Base-by-base conservation (phyloP, 2,113 vertebrate genomes). In the Perca schrenkii region DNA sequence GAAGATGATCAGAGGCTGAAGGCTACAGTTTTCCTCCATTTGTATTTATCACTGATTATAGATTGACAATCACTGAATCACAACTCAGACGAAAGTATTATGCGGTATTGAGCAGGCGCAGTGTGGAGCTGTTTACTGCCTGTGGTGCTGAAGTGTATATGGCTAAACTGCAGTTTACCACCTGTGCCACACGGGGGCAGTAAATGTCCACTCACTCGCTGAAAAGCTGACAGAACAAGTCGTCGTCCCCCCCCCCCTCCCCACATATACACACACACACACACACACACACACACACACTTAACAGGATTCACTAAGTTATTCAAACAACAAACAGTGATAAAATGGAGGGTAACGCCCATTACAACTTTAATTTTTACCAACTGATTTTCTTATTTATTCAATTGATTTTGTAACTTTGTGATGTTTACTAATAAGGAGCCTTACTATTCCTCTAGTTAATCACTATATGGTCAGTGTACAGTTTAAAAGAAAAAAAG, bases 141-240 rank as follows among this genome's bases (percentile, higher is more conserved):
- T 13, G 73, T 84, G 88, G 91, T 93, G 72, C 94, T 93, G 92
- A 90, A 91, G 17, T 12, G 25, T 2, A 12, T 3, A 17, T 49
- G 13, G 1, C 15, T 28, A 8, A 50, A 17, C 54, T 85, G 83
- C 25, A 84, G 78, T 75, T 64, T 11, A 21, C 1, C 4, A 11
- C 25, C 13, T 62, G 2, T 25, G 17, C 77, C 90, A 86, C 87
- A 78, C 1, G 65, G 28, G 16, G 82, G 70, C 62, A 8, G 8
- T 58, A 79, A 58, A 86, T 68, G 57, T 47, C n/a, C 12, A 77
- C 0, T 54, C 21, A 17, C 31, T 17, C 14, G 6, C 7, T 56
- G 21, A 53, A 63, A 17, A 19, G 12, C 3, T 25, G 28, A 36
- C 6, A 53, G 43, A 40, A 49, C 52, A n/a, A 25, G 25, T 25